phyloP scores from a whole-genome alignment of 2,113 vertebrate genomes.

The Cebus imitator region DNA sequence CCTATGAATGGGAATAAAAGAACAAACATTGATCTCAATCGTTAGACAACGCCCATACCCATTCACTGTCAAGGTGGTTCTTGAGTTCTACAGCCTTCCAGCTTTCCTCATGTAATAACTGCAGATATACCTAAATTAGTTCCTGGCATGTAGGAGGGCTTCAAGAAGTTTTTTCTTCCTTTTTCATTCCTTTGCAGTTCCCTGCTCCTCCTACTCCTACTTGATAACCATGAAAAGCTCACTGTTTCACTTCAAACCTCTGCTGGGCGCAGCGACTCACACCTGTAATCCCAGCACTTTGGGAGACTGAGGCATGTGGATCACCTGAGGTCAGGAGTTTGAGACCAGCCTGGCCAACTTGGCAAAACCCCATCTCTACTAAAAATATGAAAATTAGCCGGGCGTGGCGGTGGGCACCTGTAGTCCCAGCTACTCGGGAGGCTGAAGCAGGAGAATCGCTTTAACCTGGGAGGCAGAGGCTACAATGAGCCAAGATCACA shows the following conservation, averaged over 20 bases:
- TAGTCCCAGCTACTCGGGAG: too few species aligned
- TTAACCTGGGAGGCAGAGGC: too few species aligned
- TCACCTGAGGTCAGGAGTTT: too few species aligned
- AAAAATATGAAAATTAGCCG: too few species aligned
- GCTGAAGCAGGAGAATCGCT: too few species aligned
- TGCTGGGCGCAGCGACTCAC: too few species aligned
- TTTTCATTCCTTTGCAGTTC: neutral
- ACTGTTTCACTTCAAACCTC: neutral
- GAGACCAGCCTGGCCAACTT: too few species aligned
- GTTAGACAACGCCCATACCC: neutral
- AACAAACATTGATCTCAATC: neutral
- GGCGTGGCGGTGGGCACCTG: accelerated
- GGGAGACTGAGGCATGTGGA: too few species aligned
- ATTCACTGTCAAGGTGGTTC: neutral
- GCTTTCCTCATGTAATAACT: neutral
- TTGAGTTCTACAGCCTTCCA: neutral
- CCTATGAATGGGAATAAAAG: neutral
- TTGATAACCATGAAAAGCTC: neutral
- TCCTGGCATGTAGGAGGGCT: neutral
- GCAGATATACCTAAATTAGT: neutral
- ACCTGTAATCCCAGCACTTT: too few species aligned
- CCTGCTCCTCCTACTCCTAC: too few species aligned
- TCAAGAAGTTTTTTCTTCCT: neutral
- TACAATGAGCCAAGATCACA: too few species aligned
- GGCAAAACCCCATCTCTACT: too few species aligned